Conservation (phyloP, 2,888 invertebrate genomes). For the Pardosa pseudoannulata region DNA sequence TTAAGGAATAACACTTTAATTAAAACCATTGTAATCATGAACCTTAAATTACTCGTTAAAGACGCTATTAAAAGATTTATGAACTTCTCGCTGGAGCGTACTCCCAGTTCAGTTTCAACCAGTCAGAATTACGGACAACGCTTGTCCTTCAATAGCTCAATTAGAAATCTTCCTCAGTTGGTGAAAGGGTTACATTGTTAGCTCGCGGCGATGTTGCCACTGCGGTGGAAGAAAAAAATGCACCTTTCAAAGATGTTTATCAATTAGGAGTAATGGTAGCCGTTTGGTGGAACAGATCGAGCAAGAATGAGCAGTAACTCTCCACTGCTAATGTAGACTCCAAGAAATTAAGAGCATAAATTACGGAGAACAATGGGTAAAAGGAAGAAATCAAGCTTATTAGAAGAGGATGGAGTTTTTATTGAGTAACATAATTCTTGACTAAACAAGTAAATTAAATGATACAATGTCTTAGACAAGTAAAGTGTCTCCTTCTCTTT, state of each 20-base stretch:
- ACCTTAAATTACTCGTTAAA: background rate
- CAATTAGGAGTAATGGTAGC: background rate
- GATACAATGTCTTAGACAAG: no score
- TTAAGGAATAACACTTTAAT: no score
- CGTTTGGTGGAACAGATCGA: background rate
- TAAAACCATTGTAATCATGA: background rate
- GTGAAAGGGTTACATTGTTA: conserved; percentile 15
- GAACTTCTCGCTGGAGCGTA: background rate
- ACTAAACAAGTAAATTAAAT: no score
- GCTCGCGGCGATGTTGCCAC: conserved; percentile 33
- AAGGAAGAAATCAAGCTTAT: background rate
- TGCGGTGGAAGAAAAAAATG: background rate
- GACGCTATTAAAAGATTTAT: background rate
- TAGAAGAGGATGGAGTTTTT: no score
- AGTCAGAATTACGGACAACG: no score
- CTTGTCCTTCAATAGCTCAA: conserved; percentile 35
- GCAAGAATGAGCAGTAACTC: background rate
- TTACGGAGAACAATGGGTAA: background rate
- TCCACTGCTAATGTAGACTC: background rate
- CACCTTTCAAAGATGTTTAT: conserved; percentile 12
- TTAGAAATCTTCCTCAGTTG: conserved; percentile 22
- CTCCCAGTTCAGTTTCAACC: background rate
- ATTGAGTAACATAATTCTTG: no score
- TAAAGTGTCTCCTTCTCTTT: no score
- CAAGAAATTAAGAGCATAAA: background rate